phyloP scores from a whole-genome alignment of 2,888 invertebrate species.

The Sussaba pulchella region DNA sequence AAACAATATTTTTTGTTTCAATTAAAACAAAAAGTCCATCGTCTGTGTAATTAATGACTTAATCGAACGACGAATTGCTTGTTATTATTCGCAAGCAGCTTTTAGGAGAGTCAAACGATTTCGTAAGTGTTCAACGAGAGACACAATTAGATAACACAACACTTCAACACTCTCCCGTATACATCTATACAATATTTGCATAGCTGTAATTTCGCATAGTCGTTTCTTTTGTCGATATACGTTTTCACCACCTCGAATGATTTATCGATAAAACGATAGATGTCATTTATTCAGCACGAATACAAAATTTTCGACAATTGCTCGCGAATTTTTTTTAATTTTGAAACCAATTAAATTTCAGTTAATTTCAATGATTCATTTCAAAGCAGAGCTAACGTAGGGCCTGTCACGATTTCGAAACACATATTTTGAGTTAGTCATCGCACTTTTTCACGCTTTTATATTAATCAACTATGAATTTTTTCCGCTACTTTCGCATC shows the following conservation, averaged over 20 bases:
- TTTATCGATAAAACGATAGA: conserved; percentile 23
- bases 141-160: conserved; percentile 76
- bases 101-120: conserved; percentile 84
- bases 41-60: conserved; percentile 42
- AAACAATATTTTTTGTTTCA: not conserved
- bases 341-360: conserved; percentile 2
- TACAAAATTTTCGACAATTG: conserved; percentile 33
- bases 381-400: conserved; percentile 45
- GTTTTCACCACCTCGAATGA: conserved; percentile 22
- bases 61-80: conserved; percentile 64
- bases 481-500: conserved; percentile 41
- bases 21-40: too few species aligned
- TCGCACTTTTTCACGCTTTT: conserved; percentile 67
- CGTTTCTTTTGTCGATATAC: conserved; percentile 36
- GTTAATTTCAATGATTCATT: too few species aligned
- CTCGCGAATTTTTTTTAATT: conserved; percentile 1
- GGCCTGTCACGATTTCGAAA: conserved; percentile 72
- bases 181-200: too few species aligned
- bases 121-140: conserved; percentile 82
- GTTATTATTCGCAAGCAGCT: conserved; percentile 83
- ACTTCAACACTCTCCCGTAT: conserved; percentile 67
- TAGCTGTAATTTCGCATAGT: conserved; percentile 48
- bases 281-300: conserved; percentile 30
- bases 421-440: conserved; percentile 82
- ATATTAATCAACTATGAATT: conserved; percentile 53